phyloP scores from a whole-genome alignment of 2,888 invertebrate genomes.

The Lepeophtheirus nordmannii region DNA sequence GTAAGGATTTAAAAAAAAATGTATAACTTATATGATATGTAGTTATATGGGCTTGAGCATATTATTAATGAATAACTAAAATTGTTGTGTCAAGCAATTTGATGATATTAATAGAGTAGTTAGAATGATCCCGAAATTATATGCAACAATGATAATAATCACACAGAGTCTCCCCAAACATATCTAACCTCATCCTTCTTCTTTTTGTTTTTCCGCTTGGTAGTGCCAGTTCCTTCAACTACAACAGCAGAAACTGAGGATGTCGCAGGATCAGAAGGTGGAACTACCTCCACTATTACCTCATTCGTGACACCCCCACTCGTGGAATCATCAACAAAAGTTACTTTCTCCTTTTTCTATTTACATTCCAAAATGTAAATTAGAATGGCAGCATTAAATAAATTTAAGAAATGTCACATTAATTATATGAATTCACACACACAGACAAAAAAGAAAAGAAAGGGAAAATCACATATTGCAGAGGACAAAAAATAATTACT shows the following conservation, averaged over 20 bases:
- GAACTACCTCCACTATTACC: background rate
- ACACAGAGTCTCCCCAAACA: background rate
- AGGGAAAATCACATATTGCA: too few relatives aligned
- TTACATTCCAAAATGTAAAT: too few relatives aligned
- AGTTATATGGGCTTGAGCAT: background rate
- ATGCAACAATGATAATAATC: background rate
- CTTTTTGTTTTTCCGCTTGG: slow-evolving; percentile 17
- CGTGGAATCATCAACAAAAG: background rate
- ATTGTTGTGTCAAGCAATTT: background rate
- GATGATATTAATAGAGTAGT: background rate
- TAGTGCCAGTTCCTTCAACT: slow-evolving; percentile 6
- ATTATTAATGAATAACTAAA: background rate
- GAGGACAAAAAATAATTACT: too few relatives aligned
- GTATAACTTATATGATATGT: background rate
- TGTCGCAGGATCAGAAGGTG: background rate
- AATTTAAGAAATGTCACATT: background rate
- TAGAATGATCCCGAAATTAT: background rate
- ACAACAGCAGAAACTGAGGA: slow-evolving; percentile 5
- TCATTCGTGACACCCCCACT: background rate
- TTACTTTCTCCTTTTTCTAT: too few relatives aligned
- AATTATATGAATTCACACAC: too few relatives aligned
- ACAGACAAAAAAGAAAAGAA: too few relatives aligned
- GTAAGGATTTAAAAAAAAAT: slow-evolving; percentile 5
- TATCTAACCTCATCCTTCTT: slow-evolving; percentile 5
- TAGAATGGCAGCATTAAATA: slow-evolving; percentile 1